Evolutionary conservation across 1,140 invertebrate species (phyloP).

Genomic region (Drosophila busckii): DNA sequence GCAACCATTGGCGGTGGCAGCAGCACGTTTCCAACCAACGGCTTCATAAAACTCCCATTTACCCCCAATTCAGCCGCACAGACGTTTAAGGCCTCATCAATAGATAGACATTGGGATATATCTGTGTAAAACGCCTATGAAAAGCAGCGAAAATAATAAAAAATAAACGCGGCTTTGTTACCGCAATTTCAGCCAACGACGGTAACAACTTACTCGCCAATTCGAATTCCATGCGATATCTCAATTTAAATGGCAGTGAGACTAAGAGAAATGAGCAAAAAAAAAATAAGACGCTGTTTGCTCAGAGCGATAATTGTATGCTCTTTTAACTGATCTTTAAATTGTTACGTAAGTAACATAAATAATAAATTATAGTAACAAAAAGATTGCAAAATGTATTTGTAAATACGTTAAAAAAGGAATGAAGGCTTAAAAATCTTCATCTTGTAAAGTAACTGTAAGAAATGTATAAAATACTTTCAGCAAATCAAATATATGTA

Average conservation of each 20-base stretch:
- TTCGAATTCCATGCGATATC: slow-evolving; percentile 54
- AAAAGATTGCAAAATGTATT: too few species aligned
- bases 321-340: too few species aligned
- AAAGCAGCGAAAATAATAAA: too few species aligned
- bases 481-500: too few species aligned
- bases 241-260: slow-evolving; percentile 63
- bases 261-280: not conserved
- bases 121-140: slow-evolving; percentile 14
- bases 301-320: not conserved
- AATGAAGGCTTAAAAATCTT: too few species aligned
- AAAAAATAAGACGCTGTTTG: too few species aligned
- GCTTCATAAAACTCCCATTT: slow-evolving; percentile 54
- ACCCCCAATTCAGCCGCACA: slow-evolving; percentile 12
- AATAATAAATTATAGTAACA: too few species aligned
- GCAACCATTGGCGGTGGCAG: slow-evolving; percentile 58
- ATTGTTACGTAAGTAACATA: too few species aligned
- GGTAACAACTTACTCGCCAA: slow-evolving; percentile 55
- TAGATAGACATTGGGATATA: slow-evolving; percentile 21
- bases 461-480: too few species aligned
- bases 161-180: slow-evolving; percentile 45
- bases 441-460: too few species aligned
- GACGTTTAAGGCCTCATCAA: not conserved
- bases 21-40: slow-evolving; percentile 51
- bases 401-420: too few species aligned
- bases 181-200: slow-evolving; percentile 16